Percentiles rank a stretch among this genome's conserved stretches.
Evolutionary conservation across 2,888 invertebrate species (phyloP).

Genomic region (Synergus itoensis): DNA sequence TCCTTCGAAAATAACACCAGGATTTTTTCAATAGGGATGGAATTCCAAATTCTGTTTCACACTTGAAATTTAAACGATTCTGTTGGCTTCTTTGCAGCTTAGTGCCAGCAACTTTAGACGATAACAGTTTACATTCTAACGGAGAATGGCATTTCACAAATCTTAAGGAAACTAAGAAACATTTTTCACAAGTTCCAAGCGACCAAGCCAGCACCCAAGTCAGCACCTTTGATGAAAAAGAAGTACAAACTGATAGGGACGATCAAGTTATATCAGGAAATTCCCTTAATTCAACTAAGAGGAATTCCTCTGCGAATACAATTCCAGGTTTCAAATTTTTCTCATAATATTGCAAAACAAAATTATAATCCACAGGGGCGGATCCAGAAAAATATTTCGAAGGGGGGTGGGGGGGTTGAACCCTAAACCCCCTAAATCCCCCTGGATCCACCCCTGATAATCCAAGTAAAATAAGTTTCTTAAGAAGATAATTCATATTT

Average conservation of each 20-base stretch:
- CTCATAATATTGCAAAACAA: background rate
- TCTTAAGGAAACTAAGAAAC: background rate
- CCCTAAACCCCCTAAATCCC: too few species aligned
- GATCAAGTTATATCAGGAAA: background rate
- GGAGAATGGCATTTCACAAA: background rate
- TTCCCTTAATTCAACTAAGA: background rate
- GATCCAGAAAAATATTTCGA: too few species aligned
- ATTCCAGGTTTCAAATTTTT: conserved; percentile 2
- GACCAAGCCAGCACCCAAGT: conserved; percentile 24
- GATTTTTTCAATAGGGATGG: too few species aligned
- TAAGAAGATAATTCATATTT: background rate
- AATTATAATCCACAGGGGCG: too few species aligned
- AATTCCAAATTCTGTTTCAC: too few species aligned
- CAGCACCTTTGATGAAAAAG: conserved; percentile 24
- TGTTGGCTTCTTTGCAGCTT: background rate
- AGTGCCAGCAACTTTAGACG: conserved; percentile 1
- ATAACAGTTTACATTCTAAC: background rate
- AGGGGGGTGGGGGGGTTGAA: too few species aligned
- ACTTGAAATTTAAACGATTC: too few species aligned
- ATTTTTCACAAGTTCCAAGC: conserved; percentile 7
- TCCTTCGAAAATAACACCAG: too few species aligned
- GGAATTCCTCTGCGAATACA: background rate
- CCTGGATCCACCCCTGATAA: too few species aligned
- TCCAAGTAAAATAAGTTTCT: background rate
- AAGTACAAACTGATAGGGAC: conserved; percentile 24